phyloP scores from a whole-genome alignment of 2,113 vertebrate species.

The Rhynchopsitta pachyrhyncha region DNA sequence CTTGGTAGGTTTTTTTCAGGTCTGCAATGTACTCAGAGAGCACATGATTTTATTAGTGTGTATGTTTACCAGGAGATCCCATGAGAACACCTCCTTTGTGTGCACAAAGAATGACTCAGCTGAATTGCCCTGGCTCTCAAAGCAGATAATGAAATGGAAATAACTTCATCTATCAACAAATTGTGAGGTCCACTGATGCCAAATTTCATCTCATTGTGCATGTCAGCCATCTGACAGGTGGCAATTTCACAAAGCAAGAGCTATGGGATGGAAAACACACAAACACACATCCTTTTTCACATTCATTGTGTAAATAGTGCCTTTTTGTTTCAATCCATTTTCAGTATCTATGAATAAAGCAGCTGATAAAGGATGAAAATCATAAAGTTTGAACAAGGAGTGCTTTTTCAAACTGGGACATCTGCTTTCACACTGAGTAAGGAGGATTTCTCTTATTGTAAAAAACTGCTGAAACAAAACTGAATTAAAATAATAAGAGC shows the following conservation, averaged over 20 bases:
- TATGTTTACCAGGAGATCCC: neutral
- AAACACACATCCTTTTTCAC: conserved; percentile 36
- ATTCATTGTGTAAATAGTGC: conserved; percentile 11
- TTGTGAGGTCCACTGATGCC: neutral
- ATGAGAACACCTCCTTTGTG: neutral
- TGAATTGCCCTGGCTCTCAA: neutral
- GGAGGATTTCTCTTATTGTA: neutral
- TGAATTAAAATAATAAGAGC: neutral
- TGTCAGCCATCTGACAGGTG: conserved; percentile 59
- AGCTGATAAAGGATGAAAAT: conserved; percentile 34
- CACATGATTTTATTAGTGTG: neutral
- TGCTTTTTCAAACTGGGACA: conserved; percentile 12
- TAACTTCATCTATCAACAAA: conserved; percentile 41
- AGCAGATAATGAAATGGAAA: conserved; percentile 38
- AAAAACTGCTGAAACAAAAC: neutral
- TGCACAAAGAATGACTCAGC: conserved; percentile 10
- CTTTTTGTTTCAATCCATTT: conserved; percentile 41
- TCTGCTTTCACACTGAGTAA: conserved; percentile 1
- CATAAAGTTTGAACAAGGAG: conserved; percentile 26
- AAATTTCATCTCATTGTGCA: conserved; percentile 45
- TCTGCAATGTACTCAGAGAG: neutral
- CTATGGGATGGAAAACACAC: neutral
- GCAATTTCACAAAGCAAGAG: conserved; percentile 41
- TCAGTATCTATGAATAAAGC: conserved; percentile 15
- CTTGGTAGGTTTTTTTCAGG: neutral